Evolutionary conservation across 2,888 invertebrate genomes (phyloP).

Genomic region (Onthophagus sagittarius): DNA sequence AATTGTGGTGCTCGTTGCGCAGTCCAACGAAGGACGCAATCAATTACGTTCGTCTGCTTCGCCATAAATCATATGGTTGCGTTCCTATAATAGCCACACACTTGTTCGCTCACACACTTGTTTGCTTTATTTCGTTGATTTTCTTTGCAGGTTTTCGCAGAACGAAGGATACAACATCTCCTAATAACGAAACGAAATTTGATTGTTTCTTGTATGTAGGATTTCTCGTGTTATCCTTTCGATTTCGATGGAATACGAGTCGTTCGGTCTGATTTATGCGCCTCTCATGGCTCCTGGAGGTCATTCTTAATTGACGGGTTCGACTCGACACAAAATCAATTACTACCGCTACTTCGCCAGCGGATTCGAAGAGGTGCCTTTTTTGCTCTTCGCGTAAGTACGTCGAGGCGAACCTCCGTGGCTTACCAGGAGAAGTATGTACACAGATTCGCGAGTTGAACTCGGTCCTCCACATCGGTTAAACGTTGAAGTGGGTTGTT

Average conservation of each 20-base stretch:
- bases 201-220: neutral
- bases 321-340: neutral
- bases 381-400: neutral
- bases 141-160: neutral
- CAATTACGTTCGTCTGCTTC: constrained; percentile 18
- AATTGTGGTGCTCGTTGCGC: constrained; percentile 3
- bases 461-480: neutral
- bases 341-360: neutral
- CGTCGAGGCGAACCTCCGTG: neutral
- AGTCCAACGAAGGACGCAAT: constrained; percentile 17
- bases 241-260: neutral
- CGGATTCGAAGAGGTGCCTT: neutral
- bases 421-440: neutral
- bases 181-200: constrained; percentile 1
- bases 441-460: neutral
- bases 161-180: neutral
- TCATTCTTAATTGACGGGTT: neutral
- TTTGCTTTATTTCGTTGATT: neutral
- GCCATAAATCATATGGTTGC: constrained; percentile 8
- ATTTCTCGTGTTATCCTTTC: neutral
- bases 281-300: neutral
- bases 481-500: neutral
- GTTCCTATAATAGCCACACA: constrained; percentile 3
- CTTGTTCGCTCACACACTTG: constrained; percentile 1
- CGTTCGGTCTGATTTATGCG: neutral